Conservation (phyloP, 2,797 vertebrate genomes). For the Artibeus lituratus region DNA sequence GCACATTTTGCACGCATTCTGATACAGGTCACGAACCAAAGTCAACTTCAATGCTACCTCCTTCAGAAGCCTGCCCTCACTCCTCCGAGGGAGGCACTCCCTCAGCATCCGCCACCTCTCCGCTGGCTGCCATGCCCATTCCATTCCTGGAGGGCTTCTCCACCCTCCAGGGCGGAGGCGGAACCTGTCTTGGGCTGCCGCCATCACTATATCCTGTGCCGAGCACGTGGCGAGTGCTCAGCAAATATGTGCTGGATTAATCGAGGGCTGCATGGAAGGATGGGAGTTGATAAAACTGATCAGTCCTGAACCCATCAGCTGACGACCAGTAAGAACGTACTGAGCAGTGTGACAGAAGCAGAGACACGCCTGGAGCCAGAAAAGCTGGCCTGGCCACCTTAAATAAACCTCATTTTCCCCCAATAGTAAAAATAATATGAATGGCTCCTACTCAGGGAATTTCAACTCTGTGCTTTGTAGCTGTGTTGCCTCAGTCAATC, state of each 20-base stretch:
- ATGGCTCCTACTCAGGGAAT: not conserved
- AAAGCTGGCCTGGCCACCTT: not conserved
- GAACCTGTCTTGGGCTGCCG: not conserved
- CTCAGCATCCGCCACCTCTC: not conserved
- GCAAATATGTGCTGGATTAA: not conserved
- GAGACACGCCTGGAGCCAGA: not conserved
- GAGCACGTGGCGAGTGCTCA: not conserved
- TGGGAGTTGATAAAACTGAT: not conserved
- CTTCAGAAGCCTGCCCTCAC: not conserved
- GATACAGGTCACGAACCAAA: not conserved
- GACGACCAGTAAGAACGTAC: not conserved
- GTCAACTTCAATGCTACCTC: not conserved
- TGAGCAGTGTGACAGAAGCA: not conserved
- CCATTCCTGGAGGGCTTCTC: not conserved
- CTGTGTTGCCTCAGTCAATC: not conserved
- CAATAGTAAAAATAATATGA: not conserved
- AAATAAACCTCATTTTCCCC: not conserved
- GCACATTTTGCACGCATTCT: not conserved
- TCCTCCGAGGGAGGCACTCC: not conserved
- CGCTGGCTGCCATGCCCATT: not conserved
- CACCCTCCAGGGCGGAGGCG: not conserved
- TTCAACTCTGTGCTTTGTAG: not conserved
- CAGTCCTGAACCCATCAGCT: not conserved
- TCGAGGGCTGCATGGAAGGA: not conserved
- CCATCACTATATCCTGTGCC: not conserved